Percentiles rank a stretch among this genome's conserved stretches.
These are phyloP conservation scores for Aethes cnicana DNA, from an alignment of 2,888 invertebrate genomes.

Conservation along the genomic window DNA sequence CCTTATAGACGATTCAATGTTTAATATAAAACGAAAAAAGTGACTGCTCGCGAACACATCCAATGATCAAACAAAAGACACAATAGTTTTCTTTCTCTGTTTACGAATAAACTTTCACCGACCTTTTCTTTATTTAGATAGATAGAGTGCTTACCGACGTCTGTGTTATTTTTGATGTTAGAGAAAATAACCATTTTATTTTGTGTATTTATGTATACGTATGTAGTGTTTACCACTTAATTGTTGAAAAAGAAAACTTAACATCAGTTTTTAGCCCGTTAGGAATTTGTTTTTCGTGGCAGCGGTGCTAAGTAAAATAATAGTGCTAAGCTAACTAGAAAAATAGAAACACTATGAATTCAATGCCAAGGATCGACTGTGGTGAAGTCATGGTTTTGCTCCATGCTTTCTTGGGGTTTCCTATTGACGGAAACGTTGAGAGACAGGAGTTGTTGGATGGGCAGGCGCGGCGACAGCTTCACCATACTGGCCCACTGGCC, in stretches of 20 bases:
- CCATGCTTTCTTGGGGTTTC: conserved; percentile 76
- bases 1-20: no score
- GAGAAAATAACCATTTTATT: no score
- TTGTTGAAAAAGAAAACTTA: no score
- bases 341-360: conserved; percentile 32
- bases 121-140: no score
- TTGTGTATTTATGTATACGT: no score
- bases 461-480: conserved; percentile 85
- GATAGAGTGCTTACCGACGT: no score
- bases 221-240: no score
- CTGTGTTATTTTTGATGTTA: not conserved
- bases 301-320: conserved; percentile 12
- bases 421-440: conserved; percentile 76
- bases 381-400: conserved; percentile 69
- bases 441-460: conserved; percentile 78
- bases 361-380: conserved; percentile 64
- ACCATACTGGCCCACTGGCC: conserved; percentile 92
- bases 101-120: no score
- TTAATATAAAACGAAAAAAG: no score
- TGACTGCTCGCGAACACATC: no score
- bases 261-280: conserved; percentile 14
- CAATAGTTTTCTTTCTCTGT: no score
- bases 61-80: no score
- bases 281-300: conserved; percentile 12
- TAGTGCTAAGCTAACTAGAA: conserved; percentile 5